Evolutionary conservation across 2,888 invertebrate species (phyloP).

Genomic region (Seira sanloemensis): DNA sequence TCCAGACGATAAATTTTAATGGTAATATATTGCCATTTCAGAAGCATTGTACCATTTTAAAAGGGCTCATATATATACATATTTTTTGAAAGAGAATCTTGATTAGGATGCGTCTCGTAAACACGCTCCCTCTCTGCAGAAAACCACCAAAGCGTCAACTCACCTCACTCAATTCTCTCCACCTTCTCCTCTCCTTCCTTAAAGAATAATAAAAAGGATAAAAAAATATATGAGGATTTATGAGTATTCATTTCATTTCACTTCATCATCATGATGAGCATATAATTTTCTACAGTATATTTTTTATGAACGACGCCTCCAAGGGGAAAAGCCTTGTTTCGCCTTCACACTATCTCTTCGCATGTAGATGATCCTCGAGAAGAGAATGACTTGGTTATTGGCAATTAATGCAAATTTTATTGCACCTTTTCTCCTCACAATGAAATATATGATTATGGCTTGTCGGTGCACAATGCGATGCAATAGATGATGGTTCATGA

Average conservation of each 20-base stretch:
- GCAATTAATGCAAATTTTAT: conserved; percentile 65
- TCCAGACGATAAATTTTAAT: conserved; percentile 65
- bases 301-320: background rate
- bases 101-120: background rate
- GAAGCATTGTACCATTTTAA: conserved; percentile 18
- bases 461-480: too few relatives aligned
- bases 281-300: background rate
- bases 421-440: conserved; percentile 39
- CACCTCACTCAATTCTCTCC: too few relatives aligned
- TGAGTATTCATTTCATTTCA: background rate
- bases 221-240: background rate
- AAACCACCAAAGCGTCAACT: too few relatives aligned
- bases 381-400: conserved; percentile 63
- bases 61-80: background rate
- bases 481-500: background rate
- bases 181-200: background rate
- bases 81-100: background rate
- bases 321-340: background rate
- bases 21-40: conserved; percentile 53
- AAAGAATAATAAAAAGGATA: background rate
- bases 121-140: too few relatives aligned
- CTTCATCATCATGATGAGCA: background rate
- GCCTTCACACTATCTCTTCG: background rate
- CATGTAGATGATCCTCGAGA: background rate
- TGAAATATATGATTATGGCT: background rate